Evolutionary conservation across 2,113 vertebrate species (phyloP).

Genomic region (Gymnobelideus leadbeateri): DNA sequence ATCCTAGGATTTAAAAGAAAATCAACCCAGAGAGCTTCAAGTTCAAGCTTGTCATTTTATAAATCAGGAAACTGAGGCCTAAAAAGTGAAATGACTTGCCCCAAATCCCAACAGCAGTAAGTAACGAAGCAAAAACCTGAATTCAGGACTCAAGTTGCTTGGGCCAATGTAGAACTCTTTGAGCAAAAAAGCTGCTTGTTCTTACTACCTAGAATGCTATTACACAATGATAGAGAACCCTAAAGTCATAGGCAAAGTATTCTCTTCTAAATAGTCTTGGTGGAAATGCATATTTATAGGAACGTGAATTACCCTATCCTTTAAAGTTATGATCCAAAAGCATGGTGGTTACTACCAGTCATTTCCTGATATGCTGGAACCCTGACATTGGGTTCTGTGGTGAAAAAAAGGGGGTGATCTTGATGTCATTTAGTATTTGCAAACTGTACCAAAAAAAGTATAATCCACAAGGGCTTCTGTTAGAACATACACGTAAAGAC

Average conservation of each 20-base stretch:
- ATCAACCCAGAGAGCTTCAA: background rate
- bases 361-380: background rate
- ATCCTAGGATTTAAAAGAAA: background rate
- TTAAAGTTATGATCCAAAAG: background rate
- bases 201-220: slow-evolving; percentile 4
- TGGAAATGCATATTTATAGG: background rate
- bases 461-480: background rate
- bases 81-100: background rate
- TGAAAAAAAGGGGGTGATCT: background rate
- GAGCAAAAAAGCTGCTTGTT: slow-evolving; percentile 22
- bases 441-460: background rate
- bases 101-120: background rate
- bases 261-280: background rate
- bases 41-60: background rate
- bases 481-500: slow-evolving; percentile 13
- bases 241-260: background rate
- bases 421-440: background rate
- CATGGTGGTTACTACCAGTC: background rate
- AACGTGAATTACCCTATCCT: background rate
- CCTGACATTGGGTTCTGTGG: background rate
- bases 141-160: background rate
- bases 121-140: background rate
- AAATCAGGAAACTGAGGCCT: background rate
- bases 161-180: background rate
- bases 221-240: background rate